Evolutionary conservation across 2,797 vertebrate genomes (phyloP), one percentile per base, ranked within the genome.

Genomic region (Rhabdomys pumilio): DNA sequence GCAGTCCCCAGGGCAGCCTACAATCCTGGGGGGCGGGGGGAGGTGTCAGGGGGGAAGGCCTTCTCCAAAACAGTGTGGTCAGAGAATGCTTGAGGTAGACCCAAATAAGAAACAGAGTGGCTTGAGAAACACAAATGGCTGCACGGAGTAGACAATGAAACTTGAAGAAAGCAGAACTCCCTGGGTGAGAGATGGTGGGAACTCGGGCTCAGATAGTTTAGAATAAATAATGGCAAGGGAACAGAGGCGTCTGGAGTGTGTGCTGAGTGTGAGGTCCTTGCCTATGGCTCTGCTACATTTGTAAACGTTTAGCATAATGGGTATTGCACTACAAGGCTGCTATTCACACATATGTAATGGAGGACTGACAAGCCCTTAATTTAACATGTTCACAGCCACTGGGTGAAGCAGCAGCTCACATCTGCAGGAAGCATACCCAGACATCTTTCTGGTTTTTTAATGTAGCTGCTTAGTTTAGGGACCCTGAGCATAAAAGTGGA

Each of bases 61-160:
- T 47, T 12, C 87, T 55, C 86, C 67, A 26, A 47, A 94, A 69
- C 15, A 53, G 29, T 63, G 90, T 22, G 77, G 65, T 53, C 82
- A 57, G 31, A 83, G 82, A 89, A 73, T 38, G 7, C 65, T 80
- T 44, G 80, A 95, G 59, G 77, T 11, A 85, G 38, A 53, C 57
- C 31, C 90, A 93, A 94, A 97, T 67, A n/a, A 80, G 75, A 96
- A 95, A 93, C 63, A 55, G 61, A 3, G 24, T n/a, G 41, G 5
- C 83, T 97, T 65, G 19, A 90, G 75, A 80, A 90, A 88, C 50
- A 61, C 94, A 65, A 91, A 84, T 0, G n/a, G 53, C 14, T 14
- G 20, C 3, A 0, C 53, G 13, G 82, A 86, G 53, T 47, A 92
- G 63, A 97, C 88, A 94, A 67, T 47, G 90, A 26, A 75, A 88